A percentile compares a stretch with the other conserved stretches of the same genome.
Conservation (phyloP, 2,888 invertebrate species). For the Acanthosoma haemorrhoidale region DNA sequence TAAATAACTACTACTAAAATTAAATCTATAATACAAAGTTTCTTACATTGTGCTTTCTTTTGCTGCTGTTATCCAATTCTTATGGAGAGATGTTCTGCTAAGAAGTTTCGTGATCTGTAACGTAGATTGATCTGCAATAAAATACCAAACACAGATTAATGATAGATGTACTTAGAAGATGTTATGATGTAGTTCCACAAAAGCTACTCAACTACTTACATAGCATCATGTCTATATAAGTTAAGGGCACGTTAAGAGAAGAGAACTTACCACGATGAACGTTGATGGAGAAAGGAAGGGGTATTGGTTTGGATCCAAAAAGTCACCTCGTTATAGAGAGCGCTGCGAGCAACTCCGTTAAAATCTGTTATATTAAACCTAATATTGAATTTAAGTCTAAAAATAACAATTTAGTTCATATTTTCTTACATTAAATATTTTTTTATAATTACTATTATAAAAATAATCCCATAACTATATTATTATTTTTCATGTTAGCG, state of each 20-base stretch:
- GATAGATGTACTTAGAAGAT: too few relatives aligned
- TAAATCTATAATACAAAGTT: neutral
- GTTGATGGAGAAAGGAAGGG: constrained; percentile 6
- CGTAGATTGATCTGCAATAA: neutral
- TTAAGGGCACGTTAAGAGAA: neutral
- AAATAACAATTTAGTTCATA: too few relatives aligned
- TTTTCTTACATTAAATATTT: too few relatives aligned
- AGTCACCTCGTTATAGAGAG: neutral
- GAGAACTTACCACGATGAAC: constrained; percentile 27
- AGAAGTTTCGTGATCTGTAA: constrained; percentile 20
- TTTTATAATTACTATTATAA: too few relatives aligned
- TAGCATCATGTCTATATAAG: neutral
- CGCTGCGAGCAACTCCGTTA: neutral
- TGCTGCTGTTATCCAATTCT: neutral
- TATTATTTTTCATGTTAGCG: too few relatives aligned
- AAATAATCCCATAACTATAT: neutral
- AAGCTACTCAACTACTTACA: too few relatives aligned
- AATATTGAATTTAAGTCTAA: too few relatives aligned
- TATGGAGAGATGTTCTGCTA: constrained; percentile 23
- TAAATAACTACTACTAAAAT: too few relatives aligned
- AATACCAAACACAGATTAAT: neutral
- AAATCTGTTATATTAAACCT: too few relatives aligned
- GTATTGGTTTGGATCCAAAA: neutral
- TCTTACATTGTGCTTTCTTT: constrained; percentile 3
- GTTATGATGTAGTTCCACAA: too few relatives aligned